Evolutionary conservation across 2,888 invertebrate species (phyloP).

Genomic region (Lasioglossum leucozonium): DNA sequence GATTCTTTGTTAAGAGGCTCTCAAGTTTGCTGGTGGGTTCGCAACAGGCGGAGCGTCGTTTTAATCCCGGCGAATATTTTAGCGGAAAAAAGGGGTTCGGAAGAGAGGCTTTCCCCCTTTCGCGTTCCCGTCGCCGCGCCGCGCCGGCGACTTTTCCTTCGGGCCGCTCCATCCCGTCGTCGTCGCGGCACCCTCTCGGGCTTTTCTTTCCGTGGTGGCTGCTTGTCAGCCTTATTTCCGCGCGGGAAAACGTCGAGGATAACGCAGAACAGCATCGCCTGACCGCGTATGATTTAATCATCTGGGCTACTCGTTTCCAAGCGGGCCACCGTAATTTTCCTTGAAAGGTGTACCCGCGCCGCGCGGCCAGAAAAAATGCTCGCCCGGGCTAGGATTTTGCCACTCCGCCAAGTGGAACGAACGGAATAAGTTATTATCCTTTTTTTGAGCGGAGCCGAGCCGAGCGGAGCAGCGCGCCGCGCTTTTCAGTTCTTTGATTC

Average conservation of each 20-base stretch:
- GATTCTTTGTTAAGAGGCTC: slow-evolving; percentile 49
- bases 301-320: slow-evolving; percentile 50
- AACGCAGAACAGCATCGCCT: slow-evolving; percentile 55
- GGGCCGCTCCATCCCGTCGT: slow-evolving; percentile 5
- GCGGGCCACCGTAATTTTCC: slow-evolving; percentile 42
- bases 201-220: slow-evolving; percentile 32
- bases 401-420: slow-evolving; percentile 52
- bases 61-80: slow-evolving; percentile 64
- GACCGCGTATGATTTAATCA: slow-evolving; percentile 53
- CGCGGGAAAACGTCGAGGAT: slow-evolving; percentile 55
- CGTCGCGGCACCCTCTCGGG: background rate
- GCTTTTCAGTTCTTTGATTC: background rate
- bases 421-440: slow-evolving; percentile 53
- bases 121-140: slow-evolving; percentile 43
- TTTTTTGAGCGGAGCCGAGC: slow-evolving; percentile 15
- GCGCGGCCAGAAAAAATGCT: slow-evolving; percentile 25
- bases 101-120: slow-evolving; percentile 37
- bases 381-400: slow-evolving; percentile 31
- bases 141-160: slow-evolving; percentile 30
- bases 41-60: slow-evolving; percentile 45
- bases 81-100: slow-evolving; percentile 26
- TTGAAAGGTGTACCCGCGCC: slow-evolving; percentile 13
- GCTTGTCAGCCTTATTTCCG: slow-evolving; percentile 54
- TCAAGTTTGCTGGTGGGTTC: slow-evolving; percentile 15
- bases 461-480: background rate